Evolutionary conservation across 2,888 invertebrate genomes (phyloP).

Genomic region (Hirtodrosophila alboralis): DNA sequence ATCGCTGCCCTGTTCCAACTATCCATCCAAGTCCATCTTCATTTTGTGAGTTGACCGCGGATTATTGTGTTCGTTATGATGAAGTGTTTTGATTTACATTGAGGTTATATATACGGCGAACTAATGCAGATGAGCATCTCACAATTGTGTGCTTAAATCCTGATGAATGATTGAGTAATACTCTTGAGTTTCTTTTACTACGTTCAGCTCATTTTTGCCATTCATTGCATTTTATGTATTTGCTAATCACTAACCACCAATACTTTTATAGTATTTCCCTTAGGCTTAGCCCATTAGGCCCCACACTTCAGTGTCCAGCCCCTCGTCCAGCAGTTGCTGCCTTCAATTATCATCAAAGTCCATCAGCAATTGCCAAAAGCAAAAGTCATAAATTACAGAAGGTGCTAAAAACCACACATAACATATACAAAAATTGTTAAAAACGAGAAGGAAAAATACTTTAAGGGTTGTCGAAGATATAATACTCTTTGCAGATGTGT

Average conservation of each 20-base stretch:
- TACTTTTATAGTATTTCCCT: slow-evolving; percentile 1
- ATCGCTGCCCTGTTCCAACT: slow-evolving; percentile 13
- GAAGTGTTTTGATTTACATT: slow-evolving; percentile 41
- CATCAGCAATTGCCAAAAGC: slow-evolving; percentile 44
- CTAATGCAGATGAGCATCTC: slow-evolving; percentile 2
- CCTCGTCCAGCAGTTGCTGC: not conserved
- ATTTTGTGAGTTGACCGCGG: slow-evolving; percentile 34
- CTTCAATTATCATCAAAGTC: slow-evolving; percentile 53
- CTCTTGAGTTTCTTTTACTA: not conserved
- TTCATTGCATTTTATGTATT: slow-evolving; percentile 1
- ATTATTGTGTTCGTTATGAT: slow-evolving; percentile 29
- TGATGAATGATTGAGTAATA: slow-evolving; percentile 9
- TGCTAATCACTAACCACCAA: slow-evolving; percentile 17
- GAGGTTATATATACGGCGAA: slow-evolving; percentile 14
- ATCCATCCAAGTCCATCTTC: slow-evolving; percentile 15
- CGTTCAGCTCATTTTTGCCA: too few species aligned
- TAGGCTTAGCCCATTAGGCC: slow-evolving; percentile 11
- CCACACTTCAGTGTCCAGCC: slow-evolving; percentile 13
- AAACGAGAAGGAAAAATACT: too few species aligned
- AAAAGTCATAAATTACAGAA: slow-evolving; percentile 72
- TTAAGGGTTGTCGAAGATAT: too few species aligned
- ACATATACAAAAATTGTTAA: slow-evolving; percentile 45
- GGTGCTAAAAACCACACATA: slow-evolving; percentile 65
- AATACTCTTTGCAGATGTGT: too few species aligned
- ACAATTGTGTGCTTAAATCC: too few species aligned